Evolutionary conservation across 2,113 vertebrate genomes (phyloP).

Genomic region (Capreolus pygargus): DNA sequence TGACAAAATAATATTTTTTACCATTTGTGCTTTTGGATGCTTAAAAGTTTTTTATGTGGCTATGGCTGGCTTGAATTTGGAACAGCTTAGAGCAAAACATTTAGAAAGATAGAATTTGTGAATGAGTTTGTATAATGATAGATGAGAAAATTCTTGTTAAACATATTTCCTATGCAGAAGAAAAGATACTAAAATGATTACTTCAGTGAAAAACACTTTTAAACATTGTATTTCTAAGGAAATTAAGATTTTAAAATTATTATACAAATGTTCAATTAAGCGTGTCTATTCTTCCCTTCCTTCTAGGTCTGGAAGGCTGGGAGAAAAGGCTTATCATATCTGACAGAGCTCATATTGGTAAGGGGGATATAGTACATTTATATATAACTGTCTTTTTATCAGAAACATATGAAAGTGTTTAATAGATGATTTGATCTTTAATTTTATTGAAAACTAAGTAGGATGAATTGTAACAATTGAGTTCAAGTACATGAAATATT

Average conservation of each 20-base stretch:
- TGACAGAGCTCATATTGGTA: conserved; percentile 98
- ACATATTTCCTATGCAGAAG: background rate
- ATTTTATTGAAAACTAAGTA: conserved; percentile 18
- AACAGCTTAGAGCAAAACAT: conserved; percentile 6
- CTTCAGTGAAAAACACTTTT: background rate
- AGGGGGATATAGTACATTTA: conserved; percentile 60
- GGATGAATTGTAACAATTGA: background rate
- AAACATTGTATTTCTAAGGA: conserved; percentile 1
- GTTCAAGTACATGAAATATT: background rate
- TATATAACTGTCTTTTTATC: background rate
- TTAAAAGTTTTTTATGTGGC: background rate
- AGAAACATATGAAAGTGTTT: background rate
- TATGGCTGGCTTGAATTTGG: background rate
- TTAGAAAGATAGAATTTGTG: background rate
- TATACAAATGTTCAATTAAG: background rate
- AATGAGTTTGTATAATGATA: background rate
- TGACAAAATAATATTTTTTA: background rate
- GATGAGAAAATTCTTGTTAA: background rate
- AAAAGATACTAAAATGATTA: background rate
- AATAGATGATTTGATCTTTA: background rate
- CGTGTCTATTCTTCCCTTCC: background rate
- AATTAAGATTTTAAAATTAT: conserved; percentile 26
- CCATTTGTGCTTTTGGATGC: background rate
- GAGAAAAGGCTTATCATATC: conserved; percentile 96
- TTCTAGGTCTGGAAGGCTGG: conserved; percentile 93